Base-by-base conservation (phyloP, 2,888 invertebrate genomes). In the Dryocosmus kuriphilus region DNA sequence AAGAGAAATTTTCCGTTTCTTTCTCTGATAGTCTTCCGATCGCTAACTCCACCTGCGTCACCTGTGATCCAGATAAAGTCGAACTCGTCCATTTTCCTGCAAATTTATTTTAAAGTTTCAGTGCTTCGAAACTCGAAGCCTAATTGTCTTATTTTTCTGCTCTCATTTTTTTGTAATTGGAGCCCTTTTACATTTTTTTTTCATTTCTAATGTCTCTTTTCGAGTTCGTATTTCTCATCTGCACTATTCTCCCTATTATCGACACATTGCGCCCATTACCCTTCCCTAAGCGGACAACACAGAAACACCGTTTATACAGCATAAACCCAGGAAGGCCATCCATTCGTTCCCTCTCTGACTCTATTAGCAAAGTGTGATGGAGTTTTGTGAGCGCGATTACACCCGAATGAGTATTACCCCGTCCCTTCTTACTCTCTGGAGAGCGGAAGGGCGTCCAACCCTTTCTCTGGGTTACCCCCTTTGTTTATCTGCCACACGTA, bases 351-450 rank as follows among this genome's bases (percentile, higher is more conserved):
- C 83, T 82, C 82, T 85, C 86, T 87, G 87, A 88, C 89, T 91
- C 91, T 91, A 91, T 91, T 91, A 91, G 91, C 89, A 91, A 91
- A 91, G 91, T 90, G 91, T 91, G 92, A 92, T 92, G 91, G 91
- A 92, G 92, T 91, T 92, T 91, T 91, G 91, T 90, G 89, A 91
- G 92, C 90, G 89, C 91, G 92, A 92, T 92, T 92, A 92, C 90
- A 91, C 91, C 88, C 90, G 89, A 91, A 92, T 91, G 92, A 91
- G 91, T 91, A 91, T 92, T 91, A 91, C 88, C 85, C 85, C 77
- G 71, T 35, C 73, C 74, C 80, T 79, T 81, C 80, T 80, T 79
- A 75, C 80, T 83, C 83, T 82, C 81, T 71, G 74, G 85, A 84
- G 86, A 84, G 85, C 78, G 79, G 74, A 81, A 83, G 82, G 81